A percentile compares a stretch with the other conserved stretches of the same genome.
These are phyloP conservation scores for Enteromius viviparus DNA, from an alignment of 2,797 vertebrate genomes.

Conservation along the genomic window DNA sequence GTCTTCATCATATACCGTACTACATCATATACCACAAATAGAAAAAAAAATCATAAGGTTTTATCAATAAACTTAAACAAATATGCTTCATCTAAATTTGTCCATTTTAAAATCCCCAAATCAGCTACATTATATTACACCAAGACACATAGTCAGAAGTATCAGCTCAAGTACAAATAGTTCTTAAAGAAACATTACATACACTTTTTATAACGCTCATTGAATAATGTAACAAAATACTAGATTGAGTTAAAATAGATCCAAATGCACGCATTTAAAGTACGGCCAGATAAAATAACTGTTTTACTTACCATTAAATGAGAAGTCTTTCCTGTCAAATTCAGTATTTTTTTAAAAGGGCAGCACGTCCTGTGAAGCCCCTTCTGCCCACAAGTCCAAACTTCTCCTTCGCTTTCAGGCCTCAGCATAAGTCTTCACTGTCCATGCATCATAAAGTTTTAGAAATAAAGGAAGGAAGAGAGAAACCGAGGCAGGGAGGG, in stretches of 20 bases:
- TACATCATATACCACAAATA: too few species aligned
- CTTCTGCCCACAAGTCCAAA: neutral
- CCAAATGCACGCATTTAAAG: neutral
- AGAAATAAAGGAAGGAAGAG: slow-evolving; percentile 1
- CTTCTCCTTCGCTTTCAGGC: slow-evolving; percentile 16
- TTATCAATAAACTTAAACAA: neutral
- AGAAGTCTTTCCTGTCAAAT: neutral
- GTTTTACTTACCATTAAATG: neutral
- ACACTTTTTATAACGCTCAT: neutral
- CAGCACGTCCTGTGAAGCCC: neutral
- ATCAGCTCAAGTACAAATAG: too few species aligned
- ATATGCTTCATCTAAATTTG: neutral
- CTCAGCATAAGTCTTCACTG: slow-evolving; percentile 5
- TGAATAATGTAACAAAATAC: neutral
- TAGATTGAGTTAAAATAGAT: neutral
- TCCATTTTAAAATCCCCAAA: neutral
- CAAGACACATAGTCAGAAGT: neutral
- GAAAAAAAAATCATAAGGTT: neutral
- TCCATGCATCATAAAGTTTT: slow-evolving; percentile 11
- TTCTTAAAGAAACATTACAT: neutral
- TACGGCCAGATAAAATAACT: neutral
- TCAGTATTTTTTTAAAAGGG: neutral
- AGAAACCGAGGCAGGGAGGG: neutral
- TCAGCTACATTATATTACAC: neutral
- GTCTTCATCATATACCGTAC: too few species aligned